Evolutionary conservation across 2,113 vertebrate species (phyloP), one percentile per base, ranked within the genome.

Genomic region (Nesoenas mayeri): DNA sequence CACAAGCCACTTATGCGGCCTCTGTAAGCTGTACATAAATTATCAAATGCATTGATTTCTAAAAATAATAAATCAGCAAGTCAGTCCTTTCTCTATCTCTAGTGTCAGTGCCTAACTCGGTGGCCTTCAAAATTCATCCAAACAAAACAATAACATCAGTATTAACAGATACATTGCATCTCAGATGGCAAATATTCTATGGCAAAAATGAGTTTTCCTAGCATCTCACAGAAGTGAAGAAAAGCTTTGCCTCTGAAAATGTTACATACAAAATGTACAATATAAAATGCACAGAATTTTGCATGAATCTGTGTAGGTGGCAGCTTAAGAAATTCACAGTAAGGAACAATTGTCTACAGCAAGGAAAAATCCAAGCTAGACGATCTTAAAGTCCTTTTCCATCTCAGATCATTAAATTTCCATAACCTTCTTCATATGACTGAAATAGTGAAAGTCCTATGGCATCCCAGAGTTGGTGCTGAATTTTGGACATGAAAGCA

Each of bases 11-110:
- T 95, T 92, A 84, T 0, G 0, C 5, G 40, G 85, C 85, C 92
- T 73, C 93, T 90, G 61, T 94, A 93, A 91, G 70, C 70, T 87
- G 70, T 89, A 96, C 93, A 89, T 94, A 85, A 94, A 97, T 96
- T 96, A 96, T 87, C 88, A 94, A 96, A 96, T n/a, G 5, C 88
- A 97, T 92, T 32, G 93, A 96, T 96, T 96, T 92, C 88, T 85
- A 93, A 84, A 96, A 96, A 94, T 86, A 95, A 95, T 84, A 96
- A 89, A 86, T 96, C 40, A 40, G 61, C 61, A 92, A 96, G 77
- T 69, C 69, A 44, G 67, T 58, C 40, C 58, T 93, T 87, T 60
- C 72, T 3, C 0, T 47, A 86, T 61, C 61, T 75, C 77, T 54
- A 28, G n/a, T 26, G 22, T 17, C 86, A 64, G 44, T 32, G 75